Conservation (phyloP, 1,140 invertebrate genomes). For the Cepaea nemoralis region DNA sequence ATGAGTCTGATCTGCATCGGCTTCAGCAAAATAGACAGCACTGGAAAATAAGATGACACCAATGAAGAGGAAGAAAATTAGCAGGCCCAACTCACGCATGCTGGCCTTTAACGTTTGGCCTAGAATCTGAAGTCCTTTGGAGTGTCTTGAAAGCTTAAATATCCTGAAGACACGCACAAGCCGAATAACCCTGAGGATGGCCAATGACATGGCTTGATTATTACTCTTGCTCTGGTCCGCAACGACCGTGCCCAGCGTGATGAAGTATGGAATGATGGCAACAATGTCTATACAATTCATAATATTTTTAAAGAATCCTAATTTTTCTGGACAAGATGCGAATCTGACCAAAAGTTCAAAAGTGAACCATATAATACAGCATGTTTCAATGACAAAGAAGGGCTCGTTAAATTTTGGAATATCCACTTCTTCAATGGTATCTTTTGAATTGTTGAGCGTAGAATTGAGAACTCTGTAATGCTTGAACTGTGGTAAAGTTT, state of each 20-base stretch:
- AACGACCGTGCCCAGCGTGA: constrained; percentile 97
- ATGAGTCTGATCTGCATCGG: constrained; percentile 93
- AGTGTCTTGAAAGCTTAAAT: constrained; percentile 74
- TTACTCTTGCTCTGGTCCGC: constrained; percentile 82
- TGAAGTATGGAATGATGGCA: constrained; percentile 99
- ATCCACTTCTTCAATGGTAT: constrained; percentile 69
- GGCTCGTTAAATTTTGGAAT: constrained; percentile 72
- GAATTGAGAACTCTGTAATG: constrained; percentile 81
- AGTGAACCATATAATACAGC: constrained; percentile 84
- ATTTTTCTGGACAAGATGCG: constrained; percentile 97
- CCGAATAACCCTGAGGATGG: constrained; percentile 72
- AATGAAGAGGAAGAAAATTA: constrained; percentile 99
- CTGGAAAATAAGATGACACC: constrained; percentile 98
- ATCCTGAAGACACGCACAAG: constrained; percentile 73
- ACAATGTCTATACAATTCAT: constrained; percentile 99
- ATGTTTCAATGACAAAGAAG: constrained; percentile 72
- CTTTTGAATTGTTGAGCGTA: constrained; percentile 50
- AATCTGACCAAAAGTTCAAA: constrained; percentile 98
- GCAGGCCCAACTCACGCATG: constrained; percentile 98
- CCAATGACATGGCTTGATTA: constrained; percentile 72
- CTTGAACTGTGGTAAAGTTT: constrained; percentile 99
- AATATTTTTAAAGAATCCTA: constrained; percentile 98
- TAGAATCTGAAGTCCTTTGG: constrained; percentile 73
- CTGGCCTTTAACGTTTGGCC: constrained; percentile 97
- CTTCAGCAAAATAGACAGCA: constrained; percentile 98